Evolutionary conservation across 2,888 invertebrate genomes (phyloP), one percentile per base, ranked within the genome.

Genomic region (Cybosia mesomella): DNA sequence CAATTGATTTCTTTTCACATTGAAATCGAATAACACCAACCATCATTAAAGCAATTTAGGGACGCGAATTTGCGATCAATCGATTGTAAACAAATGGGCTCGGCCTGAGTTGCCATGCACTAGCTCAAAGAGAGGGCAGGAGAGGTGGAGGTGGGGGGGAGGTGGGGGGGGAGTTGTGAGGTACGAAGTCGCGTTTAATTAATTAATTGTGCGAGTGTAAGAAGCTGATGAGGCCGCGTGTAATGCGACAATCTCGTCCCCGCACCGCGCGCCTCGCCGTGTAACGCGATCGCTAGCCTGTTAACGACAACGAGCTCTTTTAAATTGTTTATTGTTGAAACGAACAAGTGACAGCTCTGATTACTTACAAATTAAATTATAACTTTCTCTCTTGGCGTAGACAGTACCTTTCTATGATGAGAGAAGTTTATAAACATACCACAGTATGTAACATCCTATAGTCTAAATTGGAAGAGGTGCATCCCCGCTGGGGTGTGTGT

Each of bases 121-220:
- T 43, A 54, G n/a, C n/a, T 49, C 49, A n/a, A 13, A 18, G 22
- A 2, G 15, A 28, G 57, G 49, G 39, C 8, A 10, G 11, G 21
- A 1, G 28, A n/a, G 11, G 43, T 3, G 18, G 8, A 15, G 0
- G 22, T 21, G 28, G 22, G 24, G 36, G 3, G 11, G 13, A 8
- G 24, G 34, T 43, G 2, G 15, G 21, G 28, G n/a, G 21, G 62
- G 21, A 10, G 36, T 9, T 21, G 8, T 28, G 58, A 55, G 60
- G 28, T 21, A 57, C 22, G 18, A 66, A 61, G 54, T 66, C 61
- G 61, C 58, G 63, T 67, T 70, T 75, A 76, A 72, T 76, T 77
- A 78, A 77, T 78, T 78, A 78, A 78, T 77, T 77, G 78, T 62
- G 63, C 53, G 62, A 68, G 68, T 70, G 60, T 78, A 78, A 77